A percentile compares a stretch with the other conserved stretches of the same genome.
Evolutionary conservation across 2,888 invertebrate species (phyloP).

Genomic region (Hyposoter didymator): DNA sequence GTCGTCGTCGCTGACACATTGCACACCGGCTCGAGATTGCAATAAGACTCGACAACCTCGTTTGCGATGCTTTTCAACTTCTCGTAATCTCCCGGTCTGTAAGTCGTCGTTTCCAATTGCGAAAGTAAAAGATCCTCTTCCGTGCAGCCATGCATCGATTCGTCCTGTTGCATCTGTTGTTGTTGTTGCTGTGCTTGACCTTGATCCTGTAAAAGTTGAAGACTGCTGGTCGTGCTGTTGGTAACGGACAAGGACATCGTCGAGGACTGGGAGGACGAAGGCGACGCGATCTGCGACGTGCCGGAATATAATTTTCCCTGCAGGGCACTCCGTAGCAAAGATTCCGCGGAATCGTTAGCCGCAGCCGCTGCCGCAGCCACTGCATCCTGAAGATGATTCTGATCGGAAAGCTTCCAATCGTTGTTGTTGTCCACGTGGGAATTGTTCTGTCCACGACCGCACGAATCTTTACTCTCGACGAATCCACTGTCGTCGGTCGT

Average conservation of each 20-base stretch:
- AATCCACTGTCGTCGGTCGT: conserved; percentile 92
- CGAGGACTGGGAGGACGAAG: conserved; percentile 80
- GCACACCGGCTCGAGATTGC: conserved; percentile 87
- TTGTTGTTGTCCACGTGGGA: conserved; percentile 88
- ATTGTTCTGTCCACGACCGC: conserved; percentile 70
- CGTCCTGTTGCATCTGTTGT: conserved; percentile 85
- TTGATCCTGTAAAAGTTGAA: conserved; percentile 80
- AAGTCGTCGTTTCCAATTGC: conserved; percentile 87
- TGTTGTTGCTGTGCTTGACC: conserved; percentile 75
- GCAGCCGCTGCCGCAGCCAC: conserved; percentile 73
- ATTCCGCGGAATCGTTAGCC: conserved; percentile 86
- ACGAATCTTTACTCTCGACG: conserved; percentile 88
- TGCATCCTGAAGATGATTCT: conserved; percentile 85
- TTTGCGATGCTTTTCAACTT: conserved; percentile 93
- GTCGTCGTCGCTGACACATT: conserved; percentile 81
- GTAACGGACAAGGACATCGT: conserved; percentile 80
- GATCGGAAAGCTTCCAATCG: conserved; percentile 92
- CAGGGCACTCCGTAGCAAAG: conserved; percentile 91
- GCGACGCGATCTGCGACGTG: conserved; percentile 76
- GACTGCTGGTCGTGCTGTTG: conserved; percentile 72
- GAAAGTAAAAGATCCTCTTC: conserved; percentile 90
- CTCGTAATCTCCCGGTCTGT: conserved; percentile 91
- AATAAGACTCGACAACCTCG: conserved; percentile 92
- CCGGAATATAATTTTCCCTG: conserved; percentile 89
- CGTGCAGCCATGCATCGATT: conserved; percentile 86